Percentiles rank a stretch among this genome's conserved stretches.
These are phyloP conservation scores for Oasisia sp. DNA, from an alignment of 2,888 invertebrate species.

Conservation along the genomic window DNA sequence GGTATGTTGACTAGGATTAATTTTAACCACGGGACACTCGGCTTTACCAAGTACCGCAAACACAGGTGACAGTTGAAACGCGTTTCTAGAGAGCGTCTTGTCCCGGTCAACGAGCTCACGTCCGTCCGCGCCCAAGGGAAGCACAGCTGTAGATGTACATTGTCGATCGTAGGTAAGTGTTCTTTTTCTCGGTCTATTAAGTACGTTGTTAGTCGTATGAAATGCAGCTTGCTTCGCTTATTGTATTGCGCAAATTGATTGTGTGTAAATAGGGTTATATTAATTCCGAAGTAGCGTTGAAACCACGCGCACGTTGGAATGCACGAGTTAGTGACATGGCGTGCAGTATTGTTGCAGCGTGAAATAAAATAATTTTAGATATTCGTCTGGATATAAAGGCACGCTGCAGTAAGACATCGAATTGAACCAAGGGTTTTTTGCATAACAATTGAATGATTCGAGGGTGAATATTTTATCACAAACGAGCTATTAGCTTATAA, in stretches of 20 bases:
- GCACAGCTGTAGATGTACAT: not conserved
- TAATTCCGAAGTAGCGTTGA: not conserved
- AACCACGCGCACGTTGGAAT: not conserved
- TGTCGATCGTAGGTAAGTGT: not conserved
- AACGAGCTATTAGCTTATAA: too few species aligned
- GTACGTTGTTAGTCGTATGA: not conserved
- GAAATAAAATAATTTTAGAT: too few species aligned
- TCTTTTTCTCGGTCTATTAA: not conserved
- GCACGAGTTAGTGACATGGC: too few species aligned
- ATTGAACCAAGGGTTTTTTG: too few species aligned
- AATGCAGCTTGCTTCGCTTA: not conserved
- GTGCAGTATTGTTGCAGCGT: too few species aligned
- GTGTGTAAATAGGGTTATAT: not conserved
- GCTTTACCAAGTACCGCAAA: not conserved
- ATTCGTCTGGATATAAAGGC: too few species aligned
- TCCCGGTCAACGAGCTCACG: not conserved
- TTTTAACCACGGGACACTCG: not conserved
- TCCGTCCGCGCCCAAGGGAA: not conserved
- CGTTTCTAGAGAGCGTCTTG: not conserved
- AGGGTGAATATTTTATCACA: too few species aligned
- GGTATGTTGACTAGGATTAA: not conserved
- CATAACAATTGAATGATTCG: too few species aligned
- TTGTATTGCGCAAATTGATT: not conserved
- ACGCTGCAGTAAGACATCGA: too few species aligned
- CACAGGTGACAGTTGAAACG: conserved; percentile 1